These are phyloP conservation scores for Aleiodes leptofemur DNA, from an alignment of 2,888 invertebrate species.

Conservation along the genomic window DNA sequence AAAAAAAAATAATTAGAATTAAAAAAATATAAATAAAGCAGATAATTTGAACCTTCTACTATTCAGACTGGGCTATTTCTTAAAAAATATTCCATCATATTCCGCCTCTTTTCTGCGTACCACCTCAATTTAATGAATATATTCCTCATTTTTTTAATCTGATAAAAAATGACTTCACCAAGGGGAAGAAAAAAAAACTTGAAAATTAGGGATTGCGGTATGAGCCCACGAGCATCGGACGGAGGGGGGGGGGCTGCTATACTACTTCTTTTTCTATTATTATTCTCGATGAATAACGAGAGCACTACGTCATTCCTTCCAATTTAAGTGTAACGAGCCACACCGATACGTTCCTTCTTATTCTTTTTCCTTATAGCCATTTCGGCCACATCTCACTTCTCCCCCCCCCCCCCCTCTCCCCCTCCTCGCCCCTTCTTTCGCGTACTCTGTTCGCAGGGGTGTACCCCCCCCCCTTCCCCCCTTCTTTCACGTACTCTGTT, in stretches of 20 bases:
- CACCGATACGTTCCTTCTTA: constrained; percentile 75
- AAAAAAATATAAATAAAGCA: no score
- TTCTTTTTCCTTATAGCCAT: constrained; percentile 65
- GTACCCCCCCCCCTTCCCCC: constrained; percentile 37
- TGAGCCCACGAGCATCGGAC: constrained; percentile 4
- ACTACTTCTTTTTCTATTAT: constrained; percentile 69
- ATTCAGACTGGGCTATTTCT: no score
- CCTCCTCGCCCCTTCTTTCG: no score
- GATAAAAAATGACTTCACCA: constrained; percentile 53
- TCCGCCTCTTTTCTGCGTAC: not conserved
- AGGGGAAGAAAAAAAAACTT: constrained; percentile 38
- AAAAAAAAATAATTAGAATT: no score
- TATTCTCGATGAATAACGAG: constrained; percentile 74
- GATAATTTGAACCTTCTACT: no score
- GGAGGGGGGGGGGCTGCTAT: constrained; percentile 14
- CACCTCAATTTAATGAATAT: constrained; percentile 23
- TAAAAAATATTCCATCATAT: no score
- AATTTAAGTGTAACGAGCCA: constrained; percentile 75
- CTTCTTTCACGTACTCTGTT: constrained; percentile 31
- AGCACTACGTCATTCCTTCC: constrained; percentile 75
- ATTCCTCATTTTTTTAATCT: constrained; percentile 31
- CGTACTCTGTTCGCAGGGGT: constrained; percentile 48
- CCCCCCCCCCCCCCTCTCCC: no score
- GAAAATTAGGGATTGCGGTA: constrained; percentile 46
- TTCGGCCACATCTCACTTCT: constrained; percentile 56